These are phyloP conservation scores for Drosophila oshimai DNA, from an alignment of 1,140 invertebrate species.

Conservation along the genomic window DNA sequence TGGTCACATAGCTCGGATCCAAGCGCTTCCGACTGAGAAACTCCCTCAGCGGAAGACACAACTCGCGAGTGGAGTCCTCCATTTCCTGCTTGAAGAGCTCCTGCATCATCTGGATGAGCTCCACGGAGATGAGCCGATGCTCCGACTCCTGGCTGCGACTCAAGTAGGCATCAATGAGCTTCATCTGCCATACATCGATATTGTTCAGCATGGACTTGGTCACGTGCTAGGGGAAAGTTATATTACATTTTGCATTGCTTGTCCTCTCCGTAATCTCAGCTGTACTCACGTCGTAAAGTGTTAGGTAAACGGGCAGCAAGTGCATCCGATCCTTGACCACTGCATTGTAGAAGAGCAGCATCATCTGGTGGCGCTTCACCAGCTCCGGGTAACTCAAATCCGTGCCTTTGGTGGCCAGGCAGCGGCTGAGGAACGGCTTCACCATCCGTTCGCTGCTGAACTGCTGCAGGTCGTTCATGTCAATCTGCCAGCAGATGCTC, in stretches of 20 bases:
- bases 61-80: conserved; percentile 43
- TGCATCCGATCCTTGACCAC: conserved; percentile 93
- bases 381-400: conserved; percentile 79
- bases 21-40: conserved; percentile 57
- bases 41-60: conserved; percentile 49
- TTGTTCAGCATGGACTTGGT: conserved; percentile 51
- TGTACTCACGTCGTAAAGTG: conserved; percentile 86
- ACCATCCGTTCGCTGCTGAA: conserved; percentile 88
- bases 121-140: conserved; percentile 66
- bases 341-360: conserved; percentile 92
- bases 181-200: conserved; percentile 79
- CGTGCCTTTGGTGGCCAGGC: conserved; percentile 83
- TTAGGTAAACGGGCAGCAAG: conserved; percentile 89
- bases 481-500: conserved; percentile 81
- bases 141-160: conserved; percentile 6
- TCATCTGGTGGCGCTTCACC: conserved; percentile 87
- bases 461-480: conserved; percentile 87
- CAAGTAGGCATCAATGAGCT: conserved; percentile 62
- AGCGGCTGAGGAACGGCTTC: conserved; percentile 87
- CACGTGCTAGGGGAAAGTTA: conserved; percentile 36
- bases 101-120: conserved; percentile 67
- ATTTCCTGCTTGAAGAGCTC: conserved; percentile 67
- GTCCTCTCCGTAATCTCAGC: neutral
- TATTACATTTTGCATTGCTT: neutral
- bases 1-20: conserved; percentile 60